Evolutionary conservation across 2,113 vertebrate species (phyloP), one percentile per base, ranked within the genome.

Genomic region (Ciconia maguari): DNA sequence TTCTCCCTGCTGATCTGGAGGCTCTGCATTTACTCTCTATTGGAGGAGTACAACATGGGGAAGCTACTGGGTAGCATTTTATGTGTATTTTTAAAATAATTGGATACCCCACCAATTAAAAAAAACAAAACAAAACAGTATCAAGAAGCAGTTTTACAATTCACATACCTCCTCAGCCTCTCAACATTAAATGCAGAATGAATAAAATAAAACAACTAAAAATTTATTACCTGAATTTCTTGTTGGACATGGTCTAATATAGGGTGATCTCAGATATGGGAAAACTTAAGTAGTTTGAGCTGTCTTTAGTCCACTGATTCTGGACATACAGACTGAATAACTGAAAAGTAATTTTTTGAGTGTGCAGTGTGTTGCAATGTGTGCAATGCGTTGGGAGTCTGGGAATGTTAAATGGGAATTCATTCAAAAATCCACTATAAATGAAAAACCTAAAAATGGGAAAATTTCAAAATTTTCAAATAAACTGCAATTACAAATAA

Each of bases 221-320:
- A 44, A 38, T 62, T 66, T 76, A 30, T 71, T 79, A 21, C 4
- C 17, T 57, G 8, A 58, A 51, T 51, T 76, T 83, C 6, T 51
- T 89, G 38, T 36, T 2, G 0, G 41, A 38, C 12, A 18, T 0
- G 2, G 4, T 6, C 0, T 82, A 68, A 52, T 41, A 36, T 26
- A 65, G 48, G 7, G 44, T 25, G 11, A 62, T 14, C 34, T 87
- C 32, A 55, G 14, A 34, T 42, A 69, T 4, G 26, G 6, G 5
- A 46, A 94, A 87, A 36, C 9, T 51, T 49, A 17, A 0, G 2
- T 6, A 32, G 18, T 60, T 65, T 62, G 60, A 78, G 2, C 9
- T 78, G 10, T n/a, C 16, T 84, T 71, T 57, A 64, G 22, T 42
- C 20, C 22, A 17, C 29, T n/a, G 11, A 65, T 80, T 79, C 44